A percentile compares a stretch with the other conserved stretches of the same genome.
Evolutionary conservation across 92 coral and sea anemone species (phyloP).

Genomic region (Nematostella vectensis): DNA sequence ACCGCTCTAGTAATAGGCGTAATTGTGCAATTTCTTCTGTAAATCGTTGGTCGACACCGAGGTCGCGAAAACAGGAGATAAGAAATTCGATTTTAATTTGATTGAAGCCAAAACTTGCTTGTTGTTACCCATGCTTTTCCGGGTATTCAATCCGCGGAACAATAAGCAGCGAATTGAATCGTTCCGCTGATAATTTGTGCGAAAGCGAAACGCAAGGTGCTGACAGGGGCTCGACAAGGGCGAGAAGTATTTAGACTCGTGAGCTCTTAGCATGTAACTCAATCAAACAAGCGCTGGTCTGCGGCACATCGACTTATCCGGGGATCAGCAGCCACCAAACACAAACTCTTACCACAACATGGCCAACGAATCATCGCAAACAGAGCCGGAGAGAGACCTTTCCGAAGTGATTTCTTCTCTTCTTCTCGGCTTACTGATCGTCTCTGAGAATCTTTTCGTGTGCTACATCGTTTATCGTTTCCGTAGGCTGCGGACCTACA

Average conservation of each 20-base stretch:
- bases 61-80: neutral
- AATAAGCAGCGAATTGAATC: too few relatives aligned
- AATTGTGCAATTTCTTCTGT: neutral
- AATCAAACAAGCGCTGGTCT: too few relatives aligned
- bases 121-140: neutral
- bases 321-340: too few relatives aligned
- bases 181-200: neutral
- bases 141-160: neutral
- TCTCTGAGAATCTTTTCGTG: constrained; percentile 27
- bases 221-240: too few relatives aligned
- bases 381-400: constrained; percentile 6
- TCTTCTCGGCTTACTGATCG: constrained; percentile 25
- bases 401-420: constrained; percentile 11
- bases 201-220: too few relatives aligned
- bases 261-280: too few relatives aligned
- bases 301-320: too few relatives aligned
- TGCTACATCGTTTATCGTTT: constrained; percentile 41
- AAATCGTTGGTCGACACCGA: neutral
- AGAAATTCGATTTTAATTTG: neutral
- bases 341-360: too few relatives aligned
- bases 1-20: neutral
- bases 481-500: constrained; percentile 30
- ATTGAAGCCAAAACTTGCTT: neutral
- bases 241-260: too few relatives aligned
- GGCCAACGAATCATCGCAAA: too few relatives aligned